Conservation (phyloP, 2,797 vertebrate species). For the Poecilia velifera region DNA sequence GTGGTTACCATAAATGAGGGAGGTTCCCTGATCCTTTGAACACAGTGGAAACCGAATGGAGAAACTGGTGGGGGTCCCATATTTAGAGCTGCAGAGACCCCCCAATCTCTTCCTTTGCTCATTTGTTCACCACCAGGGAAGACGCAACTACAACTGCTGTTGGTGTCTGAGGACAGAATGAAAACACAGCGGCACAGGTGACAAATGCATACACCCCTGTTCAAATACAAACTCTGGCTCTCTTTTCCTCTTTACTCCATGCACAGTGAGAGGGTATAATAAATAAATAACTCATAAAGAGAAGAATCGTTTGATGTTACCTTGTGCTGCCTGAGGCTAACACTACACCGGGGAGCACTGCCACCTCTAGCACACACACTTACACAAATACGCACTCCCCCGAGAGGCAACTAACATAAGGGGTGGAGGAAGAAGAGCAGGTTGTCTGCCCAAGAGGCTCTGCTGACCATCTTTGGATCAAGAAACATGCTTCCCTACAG, state of each 20-base stretch:
- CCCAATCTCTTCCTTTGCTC: slow-evolving; percentile 36
- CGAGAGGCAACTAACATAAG: slow-evolving; percentile 49
- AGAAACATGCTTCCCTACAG: slow-evolving; percentile 17
- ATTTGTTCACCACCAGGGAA: slow-evolving; percentile 50
- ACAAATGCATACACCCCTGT: slow-evolving; percentile 59
- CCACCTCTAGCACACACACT: slow-evolving; percentile 46
- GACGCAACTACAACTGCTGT: slow-evolving; percentile 47
- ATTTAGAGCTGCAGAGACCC: slow-evolving; percentile 51
- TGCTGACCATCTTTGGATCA: slow-evolving; percentile 38
- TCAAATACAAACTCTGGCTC: slow-evolving; percentile 43
- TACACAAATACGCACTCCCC: slow-evolving; percentile 38
- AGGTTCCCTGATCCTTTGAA: slow-evolving; percentile 63
- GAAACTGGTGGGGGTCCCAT: slow-evolving; percentile 45
- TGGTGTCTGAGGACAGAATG: slow-evolving; percentile 51
- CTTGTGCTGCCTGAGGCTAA: slow-evolving; percentile 80
- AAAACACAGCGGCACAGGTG: slow-evolving; percentile 57
- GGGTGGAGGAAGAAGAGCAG: slow-evolving; percentile 45
- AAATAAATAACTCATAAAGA: slow-evolving; percentile 80
- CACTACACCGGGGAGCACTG: slow-evolving; percentile 72
- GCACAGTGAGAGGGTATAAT: slow-evolving; percentile 45
- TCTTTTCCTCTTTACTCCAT: slow-evolving; percentile 25
- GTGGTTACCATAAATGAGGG: slow-evolving; percentile 37
- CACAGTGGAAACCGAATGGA: slow-evolving; percentile 48
- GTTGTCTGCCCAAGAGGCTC: slow-evolving; percentile 41
- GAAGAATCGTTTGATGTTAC: slow-evolving; percentile 80